Evolutionary conservation across 2,113 vertebrate species (phyloP).

Genomic region (Climacteris rufus): DNA sequence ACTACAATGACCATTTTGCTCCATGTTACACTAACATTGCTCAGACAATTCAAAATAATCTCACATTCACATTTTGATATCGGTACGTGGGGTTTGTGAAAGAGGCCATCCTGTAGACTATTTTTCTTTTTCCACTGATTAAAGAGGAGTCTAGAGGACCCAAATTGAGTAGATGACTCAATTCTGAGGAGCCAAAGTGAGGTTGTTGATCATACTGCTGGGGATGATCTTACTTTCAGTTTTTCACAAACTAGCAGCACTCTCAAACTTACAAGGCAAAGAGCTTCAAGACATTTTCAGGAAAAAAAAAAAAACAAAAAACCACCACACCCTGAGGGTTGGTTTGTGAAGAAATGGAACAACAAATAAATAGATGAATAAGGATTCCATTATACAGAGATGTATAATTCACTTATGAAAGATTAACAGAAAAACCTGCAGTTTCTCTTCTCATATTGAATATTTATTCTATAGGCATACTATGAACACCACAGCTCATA

Average conservation of each 20-base stretch:
- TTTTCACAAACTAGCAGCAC: not conserved
- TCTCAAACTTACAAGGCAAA: not conserved
- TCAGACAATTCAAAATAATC: not conserved
- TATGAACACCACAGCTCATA: slow-evolving; percentile 36
- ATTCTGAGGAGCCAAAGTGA: not conserved
- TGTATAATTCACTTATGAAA: not conserved
- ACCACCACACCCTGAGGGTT: too few relatives aligned
- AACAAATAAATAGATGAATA: slow-evolving; percentile 7
- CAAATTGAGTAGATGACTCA: not conserved
- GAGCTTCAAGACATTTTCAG: not conserved
- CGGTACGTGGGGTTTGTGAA: not conserved
- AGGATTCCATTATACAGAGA: slow-evolving; percentile 5
- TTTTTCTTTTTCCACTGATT: not conserved
- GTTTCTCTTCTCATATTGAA: slow-evolving; percentile 35
- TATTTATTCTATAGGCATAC: not conserved
- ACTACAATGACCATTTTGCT: not conserved
- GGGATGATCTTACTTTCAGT: not conserved
- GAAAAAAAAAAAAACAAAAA: not conserved
- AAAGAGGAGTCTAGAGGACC: not conserved
- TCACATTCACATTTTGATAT: not conserved
- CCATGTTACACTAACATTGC: not conserved
- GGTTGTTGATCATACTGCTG: not conserved
- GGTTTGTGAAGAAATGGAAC: not conserved
- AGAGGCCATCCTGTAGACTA: not conserved
- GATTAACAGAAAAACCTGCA: slow-evolving; percentile 2